Evolutionary conservation across 2,113 vertebrate genomes (phyloP).

Genomic region (Tragelaphus imberbis): DNA sequence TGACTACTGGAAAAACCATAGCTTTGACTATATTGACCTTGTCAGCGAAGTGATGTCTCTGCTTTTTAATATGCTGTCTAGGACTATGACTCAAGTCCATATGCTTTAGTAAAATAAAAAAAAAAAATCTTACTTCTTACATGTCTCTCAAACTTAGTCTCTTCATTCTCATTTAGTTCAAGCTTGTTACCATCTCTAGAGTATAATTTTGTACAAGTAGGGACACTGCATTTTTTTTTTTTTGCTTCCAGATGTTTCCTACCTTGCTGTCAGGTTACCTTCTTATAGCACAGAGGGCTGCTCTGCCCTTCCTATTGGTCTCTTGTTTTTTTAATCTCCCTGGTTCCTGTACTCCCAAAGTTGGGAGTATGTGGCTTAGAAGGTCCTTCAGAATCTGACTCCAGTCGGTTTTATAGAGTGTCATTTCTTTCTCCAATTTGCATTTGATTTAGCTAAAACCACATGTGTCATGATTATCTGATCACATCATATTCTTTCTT

Average conservation of each 20-base stretch:
- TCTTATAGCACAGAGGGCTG: neutral
- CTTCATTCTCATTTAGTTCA: neutral
- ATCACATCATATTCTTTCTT: neutral
- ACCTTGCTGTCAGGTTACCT: neutral
- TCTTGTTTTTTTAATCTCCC: neutral
- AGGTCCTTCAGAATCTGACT: neutral
- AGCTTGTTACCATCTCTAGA: neutral
- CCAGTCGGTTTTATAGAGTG: neutral
- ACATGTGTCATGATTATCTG: neutral
- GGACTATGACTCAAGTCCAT: neutral
- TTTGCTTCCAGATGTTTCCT: neutral
- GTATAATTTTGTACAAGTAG: neutral
- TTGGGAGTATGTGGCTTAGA: neutral
- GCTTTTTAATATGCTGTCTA: neutral
- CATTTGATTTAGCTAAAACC: neutral
- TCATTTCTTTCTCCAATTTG: neutral
- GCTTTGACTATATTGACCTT: neutral
- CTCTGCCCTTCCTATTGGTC: neutral
- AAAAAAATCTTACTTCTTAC: neutral
- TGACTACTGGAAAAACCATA: neutral
- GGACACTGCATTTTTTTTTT: neutral
- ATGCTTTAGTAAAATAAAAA: neutral
- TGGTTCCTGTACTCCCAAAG: neutral
- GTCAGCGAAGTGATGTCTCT: neutral
- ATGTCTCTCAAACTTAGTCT: neutral